Evolutionary conservation across 1,140 invertebrate genomes (phyloP).

Genomic region (Drosophila bipectinata): DNA sequence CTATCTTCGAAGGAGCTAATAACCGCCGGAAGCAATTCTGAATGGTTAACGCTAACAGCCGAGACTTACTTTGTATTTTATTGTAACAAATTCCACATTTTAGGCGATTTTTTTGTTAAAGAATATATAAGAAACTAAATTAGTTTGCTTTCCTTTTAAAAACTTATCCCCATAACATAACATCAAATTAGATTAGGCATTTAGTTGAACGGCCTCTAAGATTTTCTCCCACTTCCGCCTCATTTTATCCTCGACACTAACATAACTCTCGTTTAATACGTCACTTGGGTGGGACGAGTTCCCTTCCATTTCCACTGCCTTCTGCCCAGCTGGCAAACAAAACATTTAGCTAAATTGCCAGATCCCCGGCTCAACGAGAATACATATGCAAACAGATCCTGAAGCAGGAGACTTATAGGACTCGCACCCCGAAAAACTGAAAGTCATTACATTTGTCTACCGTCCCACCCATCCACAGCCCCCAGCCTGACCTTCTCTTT

Average conservation of each 20-base stretch:
- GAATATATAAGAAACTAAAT: neutral
- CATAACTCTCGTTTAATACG: constrained; percentile 8
- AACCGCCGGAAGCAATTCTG: neutral
- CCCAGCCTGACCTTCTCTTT: neutral
- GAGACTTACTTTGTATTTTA: neutral
- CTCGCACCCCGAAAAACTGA: constrained; percentile 7
- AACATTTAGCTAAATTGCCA: constrained; percentile 41
- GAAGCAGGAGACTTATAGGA: constrained; percentile 5
- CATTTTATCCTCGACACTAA: neutral
- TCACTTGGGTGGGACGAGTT: constrained; percentile 12
- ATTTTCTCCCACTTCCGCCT: neutral
- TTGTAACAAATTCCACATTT: too few species aligned
- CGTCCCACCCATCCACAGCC: too few species aligned
- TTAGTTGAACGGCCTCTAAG: neutral
- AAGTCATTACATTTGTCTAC: constrained; percentile 44
- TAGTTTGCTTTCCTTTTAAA: neutral
- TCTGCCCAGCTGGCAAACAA: constrained; percentile 23
- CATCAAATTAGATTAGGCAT: neutral
- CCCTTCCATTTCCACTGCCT: neutral
- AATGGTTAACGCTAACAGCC: too few species aligned
- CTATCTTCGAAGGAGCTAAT: neutral
- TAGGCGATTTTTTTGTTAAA: neutral
- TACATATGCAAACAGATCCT: constrained; percentile 27
- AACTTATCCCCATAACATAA: neutral
- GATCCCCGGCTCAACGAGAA: constrained; percentile 7